Conservation (phyloP, 2,797 vertebrate species). For the Neomorphus geoffroyi region DNA sequence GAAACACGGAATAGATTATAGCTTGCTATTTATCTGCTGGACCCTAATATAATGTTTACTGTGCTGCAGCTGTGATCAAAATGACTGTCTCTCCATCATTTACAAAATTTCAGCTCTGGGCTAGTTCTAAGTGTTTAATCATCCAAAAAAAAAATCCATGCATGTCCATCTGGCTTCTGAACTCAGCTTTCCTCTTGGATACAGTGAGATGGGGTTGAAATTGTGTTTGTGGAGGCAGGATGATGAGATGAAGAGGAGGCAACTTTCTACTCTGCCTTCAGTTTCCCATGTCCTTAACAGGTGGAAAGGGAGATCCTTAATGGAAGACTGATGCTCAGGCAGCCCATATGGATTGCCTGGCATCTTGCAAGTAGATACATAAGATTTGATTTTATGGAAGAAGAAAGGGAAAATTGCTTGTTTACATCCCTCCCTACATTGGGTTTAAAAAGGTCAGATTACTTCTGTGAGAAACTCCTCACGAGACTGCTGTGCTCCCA, state of each 20-base stretch:
- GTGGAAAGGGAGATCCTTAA: background rate
- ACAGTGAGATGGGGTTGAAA: background rate
- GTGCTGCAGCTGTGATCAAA: constrained; percentile 28
- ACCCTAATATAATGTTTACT: background rate
- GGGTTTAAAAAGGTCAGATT: background rate
- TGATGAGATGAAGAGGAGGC: background rate
- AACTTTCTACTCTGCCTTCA: background rate
- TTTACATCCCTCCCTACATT: background rate
- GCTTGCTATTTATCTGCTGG: background rate
- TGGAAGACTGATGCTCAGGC: background rate
- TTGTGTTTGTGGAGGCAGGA: background rate
- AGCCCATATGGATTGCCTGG: background rate
- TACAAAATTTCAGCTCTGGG: constrained; percentile 39
- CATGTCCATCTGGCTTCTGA: constrained; percentile 12
- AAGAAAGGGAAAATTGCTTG: background rate
- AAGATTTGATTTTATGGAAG: background rate
- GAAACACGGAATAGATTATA: background rate
- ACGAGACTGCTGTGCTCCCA: background rate
- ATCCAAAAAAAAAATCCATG: background rate
- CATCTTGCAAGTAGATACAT: background rate
- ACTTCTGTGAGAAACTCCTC: background rate
- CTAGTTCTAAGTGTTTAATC: background rate
- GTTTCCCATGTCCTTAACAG: background rate
- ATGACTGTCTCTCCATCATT: background rate
- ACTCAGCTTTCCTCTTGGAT: background rate